Percentiles rank a stretch among this genome's conserved stretches.
Evolutionary conservation across 2,888 invertebrate genomes (phyloP).

Genomic region (Pediacus dermestoides): DNA sequence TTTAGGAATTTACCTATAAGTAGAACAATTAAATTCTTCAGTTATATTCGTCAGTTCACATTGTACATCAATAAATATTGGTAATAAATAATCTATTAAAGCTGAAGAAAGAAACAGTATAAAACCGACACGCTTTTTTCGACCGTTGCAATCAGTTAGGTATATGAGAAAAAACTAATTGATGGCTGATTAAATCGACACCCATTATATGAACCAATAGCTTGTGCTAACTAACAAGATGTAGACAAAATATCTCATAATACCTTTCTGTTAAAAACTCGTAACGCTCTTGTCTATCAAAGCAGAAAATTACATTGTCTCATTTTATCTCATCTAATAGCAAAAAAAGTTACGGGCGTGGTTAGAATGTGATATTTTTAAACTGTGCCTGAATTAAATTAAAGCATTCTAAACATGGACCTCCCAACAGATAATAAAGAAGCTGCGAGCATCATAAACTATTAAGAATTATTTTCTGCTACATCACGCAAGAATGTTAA

Average conservation of each 20-base stretch:
- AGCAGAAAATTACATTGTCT: conserved; percentile 49
- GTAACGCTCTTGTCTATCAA: conserved; percentile 44
- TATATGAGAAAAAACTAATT: conserved; percentile 27
- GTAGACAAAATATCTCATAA: conserved; percentile 30
- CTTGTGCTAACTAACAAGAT: conserved; percentile 35
- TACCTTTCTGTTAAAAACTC: conserved; percentile 27
- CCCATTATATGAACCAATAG: conserved; percentile 27
- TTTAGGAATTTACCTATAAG: no score
- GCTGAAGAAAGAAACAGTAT: no score
- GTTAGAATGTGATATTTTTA: conserved; percentile 29
- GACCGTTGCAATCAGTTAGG: conserved; percentile 14
- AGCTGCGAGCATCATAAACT: conserved; percentile 46
- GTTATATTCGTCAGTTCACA: no score
- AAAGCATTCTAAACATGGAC: conserved; percentile 31
- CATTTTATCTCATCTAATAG: conserved; percentile 39
- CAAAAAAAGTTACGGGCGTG: conserved; percentile 24
- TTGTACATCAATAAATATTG: no score
- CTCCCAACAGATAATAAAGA: conserved; percentile 42
- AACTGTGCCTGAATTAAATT: conserved; percentile 8
- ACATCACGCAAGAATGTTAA: conserved; percentile 48
- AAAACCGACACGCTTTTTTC: conserved; percentile 15
- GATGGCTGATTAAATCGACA: conserved; percentile 30
- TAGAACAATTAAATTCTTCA: no score
- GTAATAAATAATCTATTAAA: no score
- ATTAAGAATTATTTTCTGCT: conserved; percentile 48